A percentile compares a stretch with the other conserved stretches of the same genome.
phyloP scores from a whole-genome alignment of 1,140 invertebrate genomes.

The Heliconius nattereri region DNA sequence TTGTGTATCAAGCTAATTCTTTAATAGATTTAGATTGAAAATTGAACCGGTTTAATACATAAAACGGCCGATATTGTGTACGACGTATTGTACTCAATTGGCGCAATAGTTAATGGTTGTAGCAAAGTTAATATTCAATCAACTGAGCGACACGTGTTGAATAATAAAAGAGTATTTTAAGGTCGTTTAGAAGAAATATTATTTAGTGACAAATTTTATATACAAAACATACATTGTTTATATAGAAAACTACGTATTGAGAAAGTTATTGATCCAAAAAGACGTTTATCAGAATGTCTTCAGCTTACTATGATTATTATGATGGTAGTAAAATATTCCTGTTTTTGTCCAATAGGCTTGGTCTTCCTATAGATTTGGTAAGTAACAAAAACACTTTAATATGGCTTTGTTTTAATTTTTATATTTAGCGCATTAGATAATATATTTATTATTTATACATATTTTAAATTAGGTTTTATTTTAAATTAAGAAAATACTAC shows the following conservation, averaged over 20 bases:
- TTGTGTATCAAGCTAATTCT: constrained; percentile 13
- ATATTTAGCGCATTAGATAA: not conserved
- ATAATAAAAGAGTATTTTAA: constrained; percentile 18
- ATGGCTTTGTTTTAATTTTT: not conserved
- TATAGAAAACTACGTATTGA: constrained; percentile 16
- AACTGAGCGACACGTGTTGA: constrained; percentile 23
- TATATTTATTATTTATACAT: not conserved
- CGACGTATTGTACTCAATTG: constrained; percentile 36
- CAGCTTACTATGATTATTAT: constrained; percentile 67
- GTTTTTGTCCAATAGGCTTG: constrained; percentile 63
- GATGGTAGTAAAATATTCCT: constrained; percentile 72
- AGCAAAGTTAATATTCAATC: constrained; percentile 24
- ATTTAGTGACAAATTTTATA: constrained; percentile 4
- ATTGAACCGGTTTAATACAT: constrained; percentile 39
- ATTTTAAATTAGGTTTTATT: not conserved
- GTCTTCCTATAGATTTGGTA: constrained; percentile 74
- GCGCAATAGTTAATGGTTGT: constrained; percentile 35
- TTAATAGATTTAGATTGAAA: constrained; percentile 28
- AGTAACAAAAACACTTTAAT: constrained; percentile 42
- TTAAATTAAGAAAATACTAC: not conserved
- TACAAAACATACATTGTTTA: not conserved
- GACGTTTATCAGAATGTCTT: constrained; percentile 47
- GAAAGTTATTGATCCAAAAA: constrained; percentile 18
- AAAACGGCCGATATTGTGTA: constrained; percentile 29
- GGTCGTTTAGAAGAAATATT: constrained; percentile 13